These are phyloP conservation scores for Gymnothorax reevesii DNA, from an alignment of 2,797 vertebrate species.

Conservation along the genomic window DNA sequence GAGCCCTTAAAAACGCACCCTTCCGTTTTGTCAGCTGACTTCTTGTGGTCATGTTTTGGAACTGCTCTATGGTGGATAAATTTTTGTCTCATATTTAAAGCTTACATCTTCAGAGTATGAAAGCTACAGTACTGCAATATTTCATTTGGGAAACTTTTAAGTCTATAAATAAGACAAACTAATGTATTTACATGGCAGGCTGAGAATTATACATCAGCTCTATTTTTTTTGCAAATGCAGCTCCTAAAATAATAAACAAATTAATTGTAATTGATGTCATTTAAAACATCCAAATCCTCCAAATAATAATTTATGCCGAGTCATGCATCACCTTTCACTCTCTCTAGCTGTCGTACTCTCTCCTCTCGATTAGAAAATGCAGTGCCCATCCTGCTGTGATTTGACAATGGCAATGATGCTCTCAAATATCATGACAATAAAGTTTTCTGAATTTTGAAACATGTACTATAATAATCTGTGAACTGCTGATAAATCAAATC, in stretches of 20 bases:
- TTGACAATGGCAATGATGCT: too few species aligned
- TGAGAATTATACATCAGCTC: neutral
- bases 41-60: neutral
- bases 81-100: neutral
- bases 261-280: too few species aligned
- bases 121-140: neutral
- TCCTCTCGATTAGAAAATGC: neutral
- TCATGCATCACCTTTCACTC: neutral
- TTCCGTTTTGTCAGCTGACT: neutral
- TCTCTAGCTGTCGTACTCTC: neutral
- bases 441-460: too few species aligned
- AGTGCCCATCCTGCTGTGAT: too few species aligned
- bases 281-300: neutral
- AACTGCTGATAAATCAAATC: too few species aligned
- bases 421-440: too few species aligned
- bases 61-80: neutral
- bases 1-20: neutral
- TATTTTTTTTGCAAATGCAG: neutral
- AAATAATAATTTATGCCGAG: neutral
- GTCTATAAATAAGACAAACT: neutral
- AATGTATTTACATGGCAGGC: neutral
- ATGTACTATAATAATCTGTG: too few species aligned
- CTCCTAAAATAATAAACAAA: neutral
- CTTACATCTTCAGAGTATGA: neutral
- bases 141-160: neutral